These are phyloP conservation scores for Parazoanthus atlanticus DNA, from an alignment of 92 coral and sea anemone genomes.

Conservation along the genomic window DNA sequence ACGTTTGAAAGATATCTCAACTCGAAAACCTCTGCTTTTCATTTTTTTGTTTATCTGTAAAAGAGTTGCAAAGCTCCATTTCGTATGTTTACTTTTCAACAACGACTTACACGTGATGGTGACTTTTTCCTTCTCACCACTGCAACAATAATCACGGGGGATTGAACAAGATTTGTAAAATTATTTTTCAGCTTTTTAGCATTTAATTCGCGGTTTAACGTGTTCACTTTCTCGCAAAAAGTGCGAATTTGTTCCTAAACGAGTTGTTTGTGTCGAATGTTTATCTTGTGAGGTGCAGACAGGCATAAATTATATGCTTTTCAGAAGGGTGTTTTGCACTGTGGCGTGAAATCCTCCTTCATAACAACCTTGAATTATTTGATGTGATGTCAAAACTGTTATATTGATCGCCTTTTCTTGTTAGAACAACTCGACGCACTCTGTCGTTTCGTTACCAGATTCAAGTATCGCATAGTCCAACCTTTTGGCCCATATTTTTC, in stretches of 20 bases:
- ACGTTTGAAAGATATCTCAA: background rate
- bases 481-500: background rate
- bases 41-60: background rate
- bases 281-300: conserved; percentile 14
- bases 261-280: conserved; percentile 22
- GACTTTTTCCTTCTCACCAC: background rate
- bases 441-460: background rate
- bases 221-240: background rate
- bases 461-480: background rate
- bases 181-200: background rate
- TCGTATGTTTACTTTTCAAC: conserved; percentile 1
- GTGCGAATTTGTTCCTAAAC: background rate
- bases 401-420: background rate
- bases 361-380: background rate
- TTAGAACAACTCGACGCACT: background rate
- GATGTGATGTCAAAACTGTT: background rate
- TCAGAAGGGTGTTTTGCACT: conserved; percentile 11
- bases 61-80: background rate
- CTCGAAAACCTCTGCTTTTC: background rate
- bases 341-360: background rate
- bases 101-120: background rate
- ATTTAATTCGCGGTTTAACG: background rate
- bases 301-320: conserved; percentile 11
- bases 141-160: background rate
- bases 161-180: too few relatives aligned